Conservation (phyloP, 2,888 invertebrate genomes). For the Eupeodes latifasciatus region DNA sequence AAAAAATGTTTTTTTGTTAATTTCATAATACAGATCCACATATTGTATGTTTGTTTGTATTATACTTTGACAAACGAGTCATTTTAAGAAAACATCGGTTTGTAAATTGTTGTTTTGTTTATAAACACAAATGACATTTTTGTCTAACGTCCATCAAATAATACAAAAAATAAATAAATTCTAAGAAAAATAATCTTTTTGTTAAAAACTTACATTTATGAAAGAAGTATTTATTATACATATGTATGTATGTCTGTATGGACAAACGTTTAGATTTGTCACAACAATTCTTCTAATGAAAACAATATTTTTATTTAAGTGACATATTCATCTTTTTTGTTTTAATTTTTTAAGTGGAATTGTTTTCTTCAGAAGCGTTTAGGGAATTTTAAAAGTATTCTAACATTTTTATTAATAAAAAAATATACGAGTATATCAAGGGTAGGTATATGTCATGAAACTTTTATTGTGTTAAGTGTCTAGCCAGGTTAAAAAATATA, state of each 20-base stretch:
- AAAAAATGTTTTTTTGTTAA: background rate
- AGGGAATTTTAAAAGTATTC: too few species aligned
- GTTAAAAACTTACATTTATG: background rate
- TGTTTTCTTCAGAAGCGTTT: background rate
- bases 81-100: background rate
- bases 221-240: too few species aligned
- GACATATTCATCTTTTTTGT: background rate
- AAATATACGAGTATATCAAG: too few species aligned
- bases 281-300: background rate
- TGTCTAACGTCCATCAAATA: background rate
- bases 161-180: background rate
- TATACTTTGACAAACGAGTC: conserved; percentile 8
- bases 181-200: background rate
- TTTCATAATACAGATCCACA: too few species aligned
- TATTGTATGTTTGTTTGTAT: background rate
- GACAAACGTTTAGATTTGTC: background rate
- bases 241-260: background rate
- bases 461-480: too few species aligned
- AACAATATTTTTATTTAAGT: background rate
- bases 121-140: background rate
- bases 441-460: too few species aligned
- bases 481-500: too few species aligned
- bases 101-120: conserved; percentile 3
- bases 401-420: too few species aligned
- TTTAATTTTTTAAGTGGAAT: background rate